Evolutionary conservation across 2,797 vertebrate genomes (phyloP), one percentile per base, ranked within the genome.

Genomic region (Oreochromis grahami): DNA sequence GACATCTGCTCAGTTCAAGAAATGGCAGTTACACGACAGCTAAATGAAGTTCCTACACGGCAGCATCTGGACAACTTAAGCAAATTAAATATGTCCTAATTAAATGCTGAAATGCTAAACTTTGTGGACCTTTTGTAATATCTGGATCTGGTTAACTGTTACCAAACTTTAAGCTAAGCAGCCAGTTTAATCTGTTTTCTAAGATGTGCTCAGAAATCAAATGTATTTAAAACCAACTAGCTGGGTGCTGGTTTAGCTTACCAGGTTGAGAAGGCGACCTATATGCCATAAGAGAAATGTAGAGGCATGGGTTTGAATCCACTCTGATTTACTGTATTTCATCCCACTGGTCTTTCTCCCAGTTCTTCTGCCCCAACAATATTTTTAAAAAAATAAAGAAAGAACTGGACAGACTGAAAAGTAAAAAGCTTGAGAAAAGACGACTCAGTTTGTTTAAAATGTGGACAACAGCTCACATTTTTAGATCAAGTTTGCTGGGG

Each of bases 261-360:
- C 38, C 8, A 24, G 21, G 13, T 43, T 41, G n/a, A 1, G 13
- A 41, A 41, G n/a, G 13, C 0, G 3, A 43, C 5, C n/a, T 15
- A 15, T 4, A 0, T 65, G 0, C n/a, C 12, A 8, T 0, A 65
- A 65, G 60, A 41, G 36, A 41, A 68, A 41, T 68, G 63, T 38
- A 41, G 63, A 24, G 1, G 6, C 32, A 19, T 24, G 12, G 21
- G 21, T 55, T 14, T 55, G 52, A 26, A 14, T 26, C 52, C 52
- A 3, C n/a, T 6, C 56, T 34, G 1, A 36, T 63, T 34, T 60
- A 2, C 10, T 36, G 4, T 7, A 36, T 36, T n/a, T 63, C 0
- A 63, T 36, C 19, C 10, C 17, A n/a, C 17, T 63, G 32, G 4
- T 12, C 32, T 60, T 60, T 60, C 17, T 63, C 3, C 9, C 58